Percentiles rank a stretch among this genome's conserved stretches.
Conservation (phyloP, 53 echinoderm and acorn worm genomes). For the Luidia sarsii region DNA sequence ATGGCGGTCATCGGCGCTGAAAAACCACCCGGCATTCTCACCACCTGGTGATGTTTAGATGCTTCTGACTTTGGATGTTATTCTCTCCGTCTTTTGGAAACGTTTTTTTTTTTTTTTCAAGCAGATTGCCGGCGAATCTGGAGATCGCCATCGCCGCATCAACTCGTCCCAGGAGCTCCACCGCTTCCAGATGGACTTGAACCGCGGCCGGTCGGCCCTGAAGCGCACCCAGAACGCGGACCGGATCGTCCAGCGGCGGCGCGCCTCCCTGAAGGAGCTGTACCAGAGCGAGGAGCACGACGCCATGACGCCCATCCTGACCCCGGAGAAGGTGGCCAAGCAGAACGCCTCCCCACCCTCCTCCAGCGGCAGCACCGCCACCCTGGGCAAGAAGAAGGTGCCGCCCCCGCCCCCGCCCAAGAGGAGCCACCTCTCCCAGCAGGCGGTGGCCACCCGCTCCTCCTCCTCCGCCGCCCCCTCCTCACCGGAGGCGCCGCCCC, state of each 20-base stretch:
- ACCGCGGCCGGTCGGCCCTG: constrained; percentile 51
- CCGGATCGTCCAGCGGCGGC: constrained; percentile 52
- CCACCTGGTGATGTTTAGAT: no score
- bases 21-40: no score
- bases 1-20: no score
- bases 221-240: constrained; percentile 69
- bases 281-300: constrained; percentile 88
- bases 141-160: constrained; percentile 60
- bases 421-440: constrained; percentile 70
- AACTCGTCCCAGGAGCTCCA: constrained; percentile 63
- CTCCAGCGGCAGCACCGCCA: constrained; percentile 57
- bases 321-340: constrained; percentile 85
- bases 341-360: constrained; percentile 45
- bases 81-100: no score
- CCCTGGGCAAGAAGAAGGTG: constrained; percentile 60
- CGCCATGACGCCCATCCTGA: constrained; percentile 81
- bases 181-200: constrained; percentile 76
- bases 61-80: no score
- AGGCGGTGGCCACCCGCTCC: constrained; percentile 51
- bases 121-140: constrained; percentile 55
- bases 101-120: not conserved
- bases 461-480: not conserved
- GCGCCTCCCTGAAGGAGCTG: constrained; percentile 56
- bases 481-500: not conserved
- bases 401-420: constrained; percentile 90